phyloP scores from a whole-genome alignment of 2,113 vertebrate genomes.

The Oceanodroma tethys region DNA sequence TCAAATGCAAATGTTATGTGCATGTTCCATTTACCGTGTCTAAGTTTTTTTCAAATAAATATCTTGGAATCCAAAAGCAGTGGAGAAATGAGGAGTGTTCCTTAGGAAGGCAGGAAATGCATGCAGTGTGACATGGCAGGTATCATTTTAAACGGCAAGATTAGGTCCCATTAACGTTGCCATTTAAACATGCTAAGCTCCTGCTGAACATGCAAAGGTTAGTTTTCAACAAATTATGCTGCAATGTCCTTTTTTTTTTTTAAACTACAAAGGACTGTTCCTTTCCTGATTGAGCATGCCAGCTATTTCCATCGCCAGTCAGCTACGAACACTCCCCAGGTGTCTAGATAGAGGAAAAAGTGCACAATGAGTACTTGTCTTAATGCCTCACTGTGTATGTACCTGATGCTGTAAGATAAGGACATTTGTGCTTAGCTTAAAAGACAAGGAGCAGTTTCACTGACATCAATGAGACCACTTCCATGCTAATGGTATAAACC shows the following conservation, averaged over 20 bases:
- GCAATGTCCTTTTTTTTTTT: neutral
- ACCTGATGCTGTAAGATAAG: neutral
- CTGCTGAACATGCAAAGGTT: neutral
- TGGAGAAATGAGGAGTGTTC: neutral
- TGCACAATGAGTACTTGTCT: neutral
- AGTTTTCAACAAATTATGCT: neutral
- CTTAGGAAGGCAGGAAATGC: neutral
- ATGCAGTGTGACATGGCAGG: neutral
- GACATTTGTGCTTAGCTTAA: neutral
- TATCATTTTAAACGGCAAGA: neutral
- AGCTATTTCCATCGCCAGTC: neutral
- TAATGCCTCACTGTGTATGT: neutral
- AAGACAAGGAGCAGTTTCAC: neutral
- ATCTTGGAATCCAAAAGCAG: neutral
- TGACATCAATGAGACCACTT: neutral
- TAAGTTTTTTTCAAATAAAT: neutral
- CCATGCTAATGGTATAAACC: neutral
- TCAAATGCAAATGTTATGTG: neutral
- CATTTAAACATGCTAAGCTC: neutral
- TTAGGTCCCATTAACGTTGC: neutral
- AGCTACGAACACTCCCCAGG: neutral
- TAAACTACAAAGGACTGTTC: neutral
- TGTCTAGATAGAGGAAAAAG: neutral
- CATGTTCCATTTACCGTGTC: rapidly evolving
- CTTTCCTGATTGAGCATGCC: neutral